Evolutionary conservation across 2,888 invertebrate species (phyloP).

Genomic region (Cerastoderma edule): DNA sequence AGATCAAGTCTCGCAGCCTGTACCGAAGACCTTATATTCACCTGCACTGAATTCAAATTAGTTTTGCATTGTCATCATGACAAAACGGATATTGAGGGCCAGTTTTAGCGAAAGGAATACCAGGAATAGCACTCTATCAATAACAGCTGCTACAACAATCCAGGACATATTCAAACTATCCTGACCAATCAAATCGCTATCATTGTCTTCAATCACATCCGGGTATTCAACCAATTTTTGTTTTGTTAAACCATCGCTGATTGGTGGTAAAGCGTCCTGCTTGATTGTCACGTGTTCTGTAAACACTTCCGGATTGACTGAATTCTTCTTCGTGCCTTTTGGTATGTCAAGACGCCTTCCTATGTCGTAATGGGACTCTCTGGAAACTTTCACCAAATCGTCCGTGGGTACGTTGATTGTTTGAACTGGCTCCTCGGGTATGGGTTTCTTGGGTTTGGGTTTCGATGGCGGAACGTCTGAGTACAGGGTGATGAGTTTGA

Average conservation of each 20-base stretch:
- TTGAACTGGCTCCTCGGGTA: constrained; percentile 7
- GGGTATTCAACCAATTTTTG: neutral
- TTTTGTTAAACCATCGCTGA: constrained; percentile 1
- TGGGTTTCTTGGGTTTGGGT: no score
- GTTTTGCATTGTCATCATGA: no score
- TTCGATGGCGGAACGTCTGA: neutral
- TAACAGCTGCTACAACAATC: constrained; percentile 35
- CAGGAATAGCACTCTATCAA: constrained; percentile 38
- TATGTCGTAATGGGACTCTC: neutral
- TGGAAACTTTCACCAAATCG: constrained; percentile 46
- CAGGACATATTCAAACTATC: constrained; percentile 23
- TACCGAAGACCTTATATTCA: no score
- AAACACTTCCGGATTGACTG: constrained; percentile 37
- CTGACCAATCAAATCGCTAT: neutral
- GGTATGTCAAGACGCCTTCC: neutral
- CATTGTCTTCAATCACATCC: neutral
- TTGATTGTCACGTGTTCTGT: constrained; percentile 44
- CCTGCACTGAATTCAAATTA: no score
- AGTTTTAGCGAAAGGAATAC: constrained; percentile 26
- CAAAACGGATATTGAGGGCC: no score
- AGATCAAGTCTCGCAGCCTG: no score
- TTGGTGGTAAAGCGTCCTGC: constrained; percentile 29
- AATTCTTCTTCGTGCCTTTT: constrained; percentile 14
- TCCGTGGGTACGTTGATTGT: constrained; percentile 41
- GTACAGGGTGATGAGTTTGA: constrained; percentile 23